phyloP scores from a whole-genome alignment of 2,113 vertebrate genomes.

The Xiphophorus hellerii region DNA sequence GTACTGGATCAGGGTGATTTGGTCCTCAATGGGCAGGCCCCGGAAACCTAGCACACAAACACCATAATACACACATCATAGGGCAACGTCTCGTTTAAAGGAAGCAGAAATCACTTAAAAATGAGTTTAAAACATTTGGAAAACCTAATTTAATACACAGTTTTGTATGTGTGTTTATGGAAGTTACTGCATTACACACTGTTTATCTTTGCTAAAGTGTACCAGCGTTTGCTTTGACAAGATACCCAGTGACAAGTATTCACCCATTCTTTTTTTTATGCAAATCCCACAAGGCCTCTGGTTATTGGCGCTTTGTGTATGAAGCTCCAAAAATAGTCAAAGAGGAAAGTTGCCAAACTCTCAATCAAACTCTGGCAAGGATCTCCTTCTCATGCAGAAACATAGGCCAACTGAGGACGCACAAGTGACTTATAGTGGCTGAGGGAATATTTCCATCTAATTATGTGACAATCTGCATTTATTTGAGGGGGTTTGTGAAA shows the following conservation, averaged over 20 bases:
- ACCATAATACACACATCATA: conserved; percentile 25
- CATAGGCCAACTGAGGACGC: conserved; percentile 65
- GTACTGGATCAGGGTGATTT: conserved; percentile 99
- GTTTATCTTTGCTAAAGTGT: conserved; percentile 8
- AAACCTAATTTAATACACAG: too few relatives aligned
- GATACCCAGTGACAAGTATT: conserved; percentile 53
- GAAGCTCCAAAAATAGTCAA: conserved; percentile 63
- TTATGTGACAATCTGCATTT: conserved; percentile 30
- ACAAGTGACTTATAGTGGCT: conserved; percentile 51
- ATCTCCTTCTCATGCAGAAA: conserved; percentile 60
- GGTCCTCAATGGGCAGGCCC: conserved; percentile 98
- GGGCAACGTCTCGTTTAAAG: not conserved
- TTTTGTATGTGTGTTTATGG: conserved; percentile 2
- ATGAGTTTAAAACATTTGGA: too few relatives aligned
- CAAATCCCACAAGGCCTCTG: conserved; percentile 66
- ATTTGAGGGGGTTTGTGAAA: conserved; percentile 10
- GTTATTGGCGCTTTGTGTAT: conserved; percentile 66
- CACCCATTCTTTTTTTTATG: conserved; percentile 57
- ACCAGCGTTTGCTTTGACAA: conserved; percentile 62
- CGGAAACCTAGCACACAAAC: conserved; percentile 87
- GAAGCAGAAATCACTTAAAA: not conserved
- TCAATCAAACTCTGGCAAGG: conserved; percentile 71
- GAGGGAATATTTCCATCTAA: conserved; percentile 52
- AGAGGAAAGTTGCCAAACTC: conserved; percentile 71
- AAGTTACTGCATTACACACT: not conserved